A percentile compares a stretch with the other conserved stretches of the same genome.
These are phyloP conservation scores for Ochotona curzoniae DNA, from an alignment of 2,113 vertebrate species.

Conservation along the genomic window DNA sequence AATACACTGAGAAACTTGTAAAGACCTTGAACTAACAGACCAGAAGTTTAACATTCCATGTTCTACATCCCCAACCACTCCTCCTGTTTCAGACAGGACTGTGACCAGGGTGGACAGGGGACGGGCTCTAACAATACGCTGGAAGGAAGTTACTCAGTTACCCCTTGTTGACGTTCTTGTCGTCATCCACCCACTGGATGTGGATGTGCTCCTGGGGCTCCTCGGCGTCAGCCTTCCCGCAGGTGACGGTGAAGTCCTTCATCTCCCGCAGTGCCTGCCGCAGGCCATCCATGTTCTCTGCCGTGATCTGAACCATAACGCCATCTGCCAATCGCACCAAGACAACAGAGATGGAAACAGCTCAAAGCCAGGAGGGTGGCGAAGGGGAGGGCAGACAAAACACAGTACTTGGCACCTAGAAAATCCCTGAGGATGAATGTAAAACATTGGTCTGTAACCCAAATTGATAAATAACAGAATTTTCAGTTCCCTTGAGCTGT, in stretches of 20 bases:
- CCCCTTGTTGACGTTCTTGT: slow-evolving; percentile 97
- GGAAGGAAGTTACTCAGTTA: slow-evolving; percentile 72
- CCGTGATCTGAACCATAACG: slow-evolving; percentile 99
- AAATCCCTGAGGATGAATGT: not conserved
- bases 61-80: not conserved
- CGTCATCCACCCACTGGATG: slow-evolving; percentile 97
- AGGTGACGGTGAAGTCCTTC: slow-evolving; percentile 97
- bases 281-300: slow-evolving; percentile 97
- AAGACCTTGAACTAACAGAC: slow-evolving; percentile 31
- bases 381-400: too few relatives aligned
- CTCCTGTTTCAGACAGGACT: slow-evolving; percentile 5
- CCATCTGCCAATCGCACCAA: slow-evolving; percentile 89
- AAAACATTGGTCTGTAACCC: not conserved
- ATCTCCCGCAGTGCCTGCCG: slow-evolving; percentile 97
- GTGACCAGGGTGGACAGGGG: not conserved
- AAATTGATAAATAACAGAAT: not conserved
- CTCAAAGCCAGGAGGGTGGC: not conserved
- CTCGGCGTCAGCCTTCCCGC: slow-evolving; percentile 95
- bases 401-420: not conserved
- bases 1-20: not conserved
- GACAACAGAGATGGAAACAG: not conserved
- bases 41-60: slow-evolving; percentile 27
- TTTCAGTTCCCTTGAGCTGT: not conserved
- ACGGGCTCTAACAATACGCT: not conserved
- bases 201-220: slow-evolving; percentile 96